These are phyloP conservation scores for Physella acuta DNA, from an alignment of 1,140 invertebrate genomes.

Conservation along the genomic window DNA sequence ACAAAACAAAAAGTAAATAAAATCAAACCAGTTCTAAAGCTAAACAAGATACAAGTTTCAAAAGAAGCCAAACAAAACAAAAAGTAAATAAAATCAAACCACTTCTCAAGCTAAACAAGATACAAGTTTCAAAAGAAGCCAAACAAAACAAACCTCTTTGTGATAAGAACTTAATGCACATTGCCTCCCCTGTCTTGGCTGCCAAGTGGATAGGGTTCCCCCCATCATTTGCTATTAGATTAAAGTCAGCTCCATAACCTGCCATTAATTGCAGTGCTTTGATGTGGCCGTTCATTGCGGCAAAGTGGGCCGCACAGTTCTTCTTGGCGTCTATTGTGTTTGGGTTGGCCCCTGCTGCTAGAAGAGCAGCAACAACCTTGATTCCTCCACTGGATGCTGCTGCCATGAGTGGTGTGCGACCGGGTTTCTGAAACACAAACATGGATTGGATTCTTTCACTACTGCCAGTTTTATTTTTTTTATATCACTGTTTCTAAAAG, in stretches of 20 bases:
- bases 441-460: too few relatives aligned
- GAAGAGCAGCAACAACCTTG: constrained; percentile 51
- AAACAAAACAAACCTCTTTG: constrained; percentile 50
- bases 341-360: constrained; percentile 51
- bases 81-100: too few relatives aligned
- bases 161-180: constrained; percentile 56
- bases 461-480: neutral
- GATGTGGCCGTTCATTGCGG: constrained; percentile 55
- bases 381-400: constrained; percentile 54
- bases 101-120: too few relatives aligned
- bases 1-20: too few relatives aligned
- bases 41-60: too few relatives aligned
- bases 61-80: too few relatives aligned
- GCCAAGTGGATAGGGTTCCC: constrained; percentile 58
- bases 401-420: constrained; percentile 57
- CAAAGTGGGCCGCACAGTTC: constrained; percentile 55
- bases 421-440: constrained; percentile 54
- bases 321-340: constrained; percentile 52
- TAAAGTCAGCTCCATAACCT: constrained; percentile 58
- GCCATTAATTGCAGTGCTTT: constrained; percentile 49
- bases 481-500: neutral
- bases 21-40: too few relatives aligned
- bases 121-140: too few relatives aligned
- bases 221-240: constrained; percentile 49
- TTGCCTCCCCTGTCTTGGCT: constrained; percentile 49